Base-by-base conservation (phyloP, 1,140 invertebrate species). In the Holotrichia oblita region DNA sequence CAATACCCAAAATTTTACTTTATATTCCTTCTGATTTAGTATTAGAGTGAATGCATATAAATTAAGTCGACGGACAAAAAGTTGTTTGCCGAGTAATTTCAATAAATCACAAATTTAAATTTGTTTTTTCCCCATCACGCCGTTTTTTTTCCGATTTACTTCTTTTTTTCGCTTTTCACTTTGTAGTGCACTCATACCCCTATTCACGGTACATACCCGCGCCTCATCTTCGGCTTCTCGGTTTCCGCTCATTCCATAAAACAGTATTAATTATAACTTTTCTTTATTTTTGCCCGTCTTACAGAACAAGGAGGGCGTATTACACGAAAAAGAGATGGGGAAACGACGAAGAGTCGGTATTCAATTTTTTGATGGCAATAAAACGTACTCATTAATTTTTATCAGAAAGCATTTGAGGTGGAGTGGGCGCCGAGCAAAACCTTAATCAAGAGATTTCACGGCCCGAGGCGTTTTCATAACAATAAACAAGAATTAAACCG, bases 71-170 rank as follows among this genome's bases (percentile, higher is more conserved):
- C 61, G 22, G 61, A 27, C 22, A 34, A 69, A 24, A 69, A 69
- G 17, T 69, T 69, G 61, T 69, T 69, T 69, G 61, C 61, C 61
- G 22, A 69, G 61, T 22, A 69, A 69, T 69, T 69, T 69, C 61
- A 69, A 69, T 69, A 69, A 69, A 69, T 69, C 61, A 69, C 80
- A 83, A 82, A 82, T 83, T 81, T 83, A 82, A 79, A 81, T 80
- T 83, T 81, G 82, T 83, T 83, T 82, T 82, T 81, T 82, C 78
- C 27, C 77, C 78, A 81, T 83, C 74, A 73, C 78, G 75, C 27
- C 27, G 78, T 81, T 77, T 77, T 81, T 82, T 80, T 77, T 81
- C 77, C 41, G 79, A 69, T 79, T 72, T 41, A 48, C 76, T 61
- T 79, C 72, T 79, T 44, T 44, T 41, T 42, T 42, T 75, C 44